Conservation (phyloP, 2,888 invertebrate species). For the Glaucopsyche alexis region DNA sequence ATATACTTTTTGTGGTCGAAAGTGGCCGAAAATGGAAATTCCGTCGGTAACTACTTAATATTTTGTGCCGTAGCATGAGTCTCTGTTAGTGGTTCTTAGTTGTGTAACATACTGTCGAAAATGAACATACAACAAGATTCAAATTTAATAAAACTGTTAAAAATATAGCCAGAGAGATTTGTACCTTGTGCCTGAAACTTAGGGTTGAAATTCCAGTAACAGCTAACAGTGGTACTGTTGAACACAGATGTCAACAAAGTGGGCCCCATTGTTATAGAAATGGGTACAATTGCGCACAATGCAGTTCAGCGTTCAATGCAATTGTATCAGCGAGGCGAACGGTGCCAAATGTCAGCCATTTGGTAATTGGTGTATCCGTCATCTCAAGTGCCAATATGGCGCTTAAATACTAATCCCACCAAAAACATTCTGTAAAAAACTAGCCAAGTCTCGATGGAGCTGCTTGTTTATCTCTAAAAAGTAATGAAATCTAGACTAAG, state of each 20-base stretch:
- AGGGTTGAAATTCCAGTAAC: not conserved
- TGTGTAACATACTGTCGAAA: not conserved
- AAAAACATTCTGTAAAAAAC: too few relatives aligned
- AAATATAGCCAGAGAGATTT: not conserved
- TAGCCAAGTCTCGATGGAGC: too few relatives aligned
- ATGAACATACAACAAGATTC: not conserved
- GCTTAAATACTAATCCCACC: conserved; percentile 44
- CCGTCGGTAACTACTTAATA: too few relatives aligned
- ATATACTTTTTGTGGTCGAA: too few relatives aligned
- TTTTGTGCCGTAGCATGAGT: too few relatives aligned
- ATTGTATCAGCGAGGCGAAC: conserved; percentile 67
- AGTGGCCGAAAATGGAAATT: too few relatives aligned
- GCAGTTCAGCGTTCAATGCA: too few relatives aligned
- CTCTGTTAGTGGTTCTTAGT: not conserved
- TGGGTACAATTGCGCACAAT: conserved; percentile 73
- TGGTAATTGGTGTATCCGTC: conserved; percentile 64
- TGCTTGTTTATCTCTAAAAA: too few relatives aligned
- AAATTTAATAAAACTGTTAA: conserved; percentile 4
- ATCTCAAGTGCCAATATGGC: conserved; percentile 49
- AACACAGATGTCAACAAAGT: conserved; percentile 70
- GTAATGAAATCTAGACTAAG: too few relatives aligned
- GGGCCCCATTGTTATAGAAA: conserved; percentile 73
- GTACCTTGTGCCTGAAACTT: not conserved
- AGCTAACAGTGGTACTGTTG: conserved; percentile 31
- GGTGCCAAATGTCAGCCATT: conserved; percentile 72